A percentile compares a stretch with the other conserved stretches of the same genome.
These are phyloP conservation scores for Tretioscincus oriximinensis DNA, from an alignment of 2,113 vertebrate genomes.

Conservation along the genomic window DNA sequence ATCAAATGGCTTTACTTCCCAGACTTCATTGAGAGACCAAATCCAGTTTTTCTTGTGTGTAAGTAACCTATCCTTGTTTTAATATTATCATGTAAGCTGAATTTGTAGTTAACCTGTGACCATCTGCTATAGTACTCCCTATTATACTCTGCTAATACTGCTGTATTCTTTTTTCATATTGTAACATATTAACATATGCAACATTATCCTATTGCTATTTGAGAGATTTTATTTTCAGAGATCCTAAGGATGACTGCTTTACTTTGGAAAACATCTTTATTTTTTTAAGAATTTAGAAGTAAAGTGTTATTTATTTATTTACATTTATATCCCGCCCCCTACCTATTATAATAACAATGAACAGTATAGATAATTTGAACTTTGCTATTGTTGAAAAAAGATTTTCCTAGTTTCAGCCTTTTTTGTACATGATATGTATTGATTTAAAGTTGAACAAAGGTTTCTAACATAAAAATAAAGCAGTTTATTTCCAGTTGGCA, in stretches of 20 bases:
- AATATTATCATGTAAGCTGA: no score
- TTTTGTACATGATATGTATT: no score
- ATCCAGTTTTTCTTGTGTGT: constrained; percentile 92
- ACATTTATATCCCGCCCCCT: no score
- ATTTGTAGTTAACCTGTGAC: no score
- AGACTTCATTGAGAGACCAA: constrained; percentile 87
- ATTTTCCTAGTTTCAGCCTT: no score
- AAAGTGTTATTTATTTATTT: background rate
- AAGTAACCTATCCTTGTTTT: constrained; percentile 61
- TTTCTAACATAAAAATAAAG: background rate
- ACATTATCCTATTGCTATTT: background rate
- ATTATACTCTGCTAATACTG: background rate
- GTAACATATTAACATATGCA: background rate
- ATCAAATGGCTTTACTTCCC: constrained; percentile 98
- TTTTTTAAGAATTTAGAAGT: background rate
- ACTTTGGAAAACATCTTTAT: background rate
- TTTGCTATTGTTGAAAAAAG: no score
- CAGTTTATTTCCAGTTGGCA: no score
- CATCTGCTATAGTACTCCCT: no score
- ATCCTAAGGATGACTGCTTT: background rate
- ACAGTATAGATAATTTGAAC: background rate
- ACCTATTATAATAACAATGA: background rate
- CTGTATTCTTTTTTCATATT: background rate
- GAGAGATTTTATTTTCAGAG: background rate
- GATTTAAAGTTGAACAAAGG: no score